phyloP scores from a whole-genome alignment of 2,797 vertebrate species.

The Ataeniobius toweri region DNA sequence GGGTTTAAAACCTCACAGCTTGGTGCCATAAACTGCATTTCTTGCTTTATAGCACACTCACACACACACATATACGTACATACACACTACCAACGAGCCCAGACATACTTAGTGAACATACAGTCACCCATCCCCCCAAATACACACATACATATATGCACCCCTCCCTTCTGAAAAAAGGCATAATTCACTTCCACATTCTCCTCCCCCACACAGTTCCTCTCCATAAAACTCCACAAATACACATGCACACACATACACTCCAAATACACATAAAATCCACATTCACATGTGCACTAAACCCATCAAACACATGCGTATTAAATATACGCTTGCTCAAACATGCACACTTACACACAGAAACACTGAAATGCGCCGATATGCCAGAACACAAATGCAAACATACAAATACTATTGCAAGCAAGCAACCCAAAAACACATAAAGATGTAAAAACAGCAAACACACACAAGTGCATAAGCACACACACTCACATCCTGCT shows the following conservation, averaged over 20 bases:
- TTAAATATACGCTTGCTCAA: conserved; percentile 10
- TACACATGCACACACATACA: conserved; percentile 27
- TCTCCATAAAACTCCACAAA: conserved; percentile 62
- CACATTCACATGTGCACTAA: conserved; percentile 19
- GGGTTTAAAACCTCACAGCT: conserved; percentile 31
- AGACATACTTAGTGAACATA: conserved; percentile 69
- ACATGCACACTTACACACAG: not conserved
- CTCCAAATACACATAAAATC: conserved; percentile 13
- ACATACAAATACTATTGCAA: conserved; percentile 37
- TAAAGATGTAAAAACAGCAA: conserved; percentile 13
- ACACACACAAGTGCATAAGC: not conserved
- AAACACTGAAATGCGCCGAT: conserved; percentile 7
- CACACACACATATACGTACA: conserved; percentile 29
- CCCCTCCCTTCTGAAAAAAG: conserved; percentile 73
- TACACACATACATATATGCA: conserved; percentile 70
- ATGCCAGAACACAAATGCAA: conserved; percentile 26
- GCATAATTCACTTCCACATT: conserved; percentile 78
- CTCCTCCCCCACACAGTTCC: conserved; percentile 75
- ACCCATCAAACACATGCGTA: conserved; percentile 21
- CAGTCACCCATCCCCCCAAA: conserved; percentile 72
- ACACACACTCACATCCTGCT: not conserved
- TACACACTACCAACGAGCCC: conserved; percentile 50
- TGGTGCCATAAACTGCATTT: conserved; percentile 43
- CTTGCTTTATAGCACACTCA: conserved; percentile 33
- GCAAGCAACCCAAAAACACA: conserved; percentile 6